Conservation (phyloP, 2,888 invertebrate species). For the Brachycybe producta region DNA sequence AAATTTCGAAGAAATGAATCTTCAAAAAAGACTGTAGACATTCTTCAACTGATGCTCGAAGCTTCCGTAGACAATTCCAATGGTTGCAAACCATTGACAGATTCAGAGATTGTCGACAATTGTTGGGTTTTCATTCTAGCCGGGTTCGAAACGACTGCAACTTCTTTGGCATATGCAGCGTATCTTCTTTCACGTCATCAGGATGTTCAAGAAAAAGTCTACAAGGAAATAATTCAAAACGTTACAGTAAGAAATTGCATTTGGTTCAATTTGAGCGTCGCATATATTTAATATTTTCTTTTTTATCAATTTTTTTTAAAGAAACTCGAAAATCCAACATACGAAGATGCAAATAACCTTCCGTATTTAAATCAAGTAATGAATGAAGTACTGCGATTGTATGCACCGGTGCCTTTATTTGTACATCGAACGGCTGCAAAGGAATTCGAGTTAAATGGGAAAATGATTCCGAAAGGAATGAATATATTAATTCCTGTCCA, state of each 20-base stretch:
- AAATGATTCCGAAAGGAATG: constrained; percentile 10
- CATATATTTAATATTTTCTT: too few species aligned
- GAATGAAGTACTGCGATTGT: neutral
- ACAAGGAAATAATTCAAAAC: constrained; percentile 6
- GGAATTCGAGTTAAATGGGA: neutral
- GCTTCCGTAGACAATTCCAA: neutral
- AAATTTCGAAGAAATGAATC: neutral
- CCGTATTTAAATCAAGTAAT: constrained; percentile 12
- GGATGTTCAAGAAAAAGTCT: constrained; percentile 14
- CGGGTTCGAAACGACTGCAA: constrained; percentile 15
- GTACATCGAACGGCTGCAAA: neutral
- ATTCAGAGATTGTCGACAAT: neutral
- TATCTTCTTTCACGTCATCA: constrained; percentile 1
- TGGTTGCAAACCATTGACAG: neutral
- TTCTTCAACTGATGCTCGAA: constrained; percentile 9
- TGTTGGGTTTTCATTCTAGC: constrained; percentile 7
- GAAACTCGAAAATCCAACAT: neutral
- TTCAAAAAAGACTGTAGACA: neutral
- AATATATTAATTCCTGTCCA: constrained; percentile 12
- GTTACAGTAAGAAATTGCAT: constrained; percentile 1
- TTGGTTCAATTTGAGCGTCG: too few species aligned
- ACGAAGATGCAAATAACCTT: neutral
- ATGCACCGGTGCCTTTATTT: neutral
- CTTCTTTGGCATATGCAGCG: neutral
- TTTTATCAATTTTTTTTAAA: too few species aligned